A percentile compares a stretch with the other conserved stretches of the same genome.
Conservation (phyloP, 2,888 invertebrate species). For the Sthenelais limicola region DNA sequence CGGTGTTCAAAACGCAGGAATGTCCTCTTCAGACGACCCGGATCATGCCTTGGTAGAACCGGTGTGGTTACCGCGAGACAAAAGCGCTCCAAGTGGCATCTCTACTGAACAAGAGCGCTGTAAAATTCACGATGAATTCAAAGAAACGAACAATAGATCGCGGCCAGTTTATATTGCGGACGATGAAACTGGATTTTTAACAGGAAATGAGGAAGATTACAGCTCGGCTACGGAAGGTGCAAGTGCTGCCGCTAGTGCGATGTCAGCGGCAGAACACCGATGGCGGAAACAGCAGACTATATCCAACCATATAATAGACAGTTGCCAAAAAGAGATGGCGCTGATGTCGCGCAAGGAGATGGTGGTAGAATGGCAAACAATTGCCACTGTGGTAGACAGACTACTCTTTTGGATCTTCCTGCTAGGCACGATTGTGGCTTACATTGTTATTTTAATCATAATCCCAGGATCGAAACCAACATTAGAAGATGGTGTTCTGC, state of each 20-base stretch:
- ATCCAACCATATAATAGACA: slow-evolving; percentile 12
- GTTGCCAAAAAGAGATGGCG: slow-evolving; percentile 46
- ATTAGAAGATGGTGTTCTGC: slow-evolving; percentile 32
- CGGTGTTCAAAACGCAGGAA: slow-evolving; percentile 19
- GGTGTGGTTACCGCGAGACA: slow-evolving; percentile 31
- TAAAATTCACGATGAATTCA: not conserved
- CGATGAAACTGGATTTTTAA: not conserved
- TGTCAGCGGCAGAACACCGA: not conserved
- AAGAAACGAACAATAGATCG: not conserved
- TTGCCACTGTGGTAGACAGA: slow-evolving; percentile 67
- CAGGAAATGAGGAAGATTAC: not conserved
- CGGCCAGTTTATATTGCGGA: not conserved
- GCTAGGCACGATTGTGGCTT: slow-evolving; percentile 63
- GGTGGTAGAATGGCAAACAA: slow-evolving; percentile 69
- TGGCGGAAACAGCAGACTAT: slow-evolving; percentile 35
- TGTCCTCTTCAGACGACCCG: slow-evolving; percentile 7
- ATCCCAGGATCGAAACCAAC: slow-evolving; percentile 56
- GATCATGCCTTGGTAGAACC: not conserved
- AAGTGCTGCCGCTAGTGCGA: not conserved
- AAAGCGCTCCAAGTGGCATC: not conserved
- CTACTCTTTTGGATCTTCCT: slow-evolving; percentile 68
- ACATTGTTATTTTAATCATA: slow-evolving; percentile 64
- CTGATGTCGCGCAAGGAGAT: slow-evolving; percentile 55
- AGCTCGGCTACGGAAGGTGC: not conserved
- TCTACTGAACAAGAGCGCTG: not conserved